A percentile compares a stretch with the other conserved stretches of the same genome.
These are phyloP conservation scores for Neoscelio sp. DNA, from an alignment of 2,888 invertebrate species.

Conservation along the genomic window DNA sequence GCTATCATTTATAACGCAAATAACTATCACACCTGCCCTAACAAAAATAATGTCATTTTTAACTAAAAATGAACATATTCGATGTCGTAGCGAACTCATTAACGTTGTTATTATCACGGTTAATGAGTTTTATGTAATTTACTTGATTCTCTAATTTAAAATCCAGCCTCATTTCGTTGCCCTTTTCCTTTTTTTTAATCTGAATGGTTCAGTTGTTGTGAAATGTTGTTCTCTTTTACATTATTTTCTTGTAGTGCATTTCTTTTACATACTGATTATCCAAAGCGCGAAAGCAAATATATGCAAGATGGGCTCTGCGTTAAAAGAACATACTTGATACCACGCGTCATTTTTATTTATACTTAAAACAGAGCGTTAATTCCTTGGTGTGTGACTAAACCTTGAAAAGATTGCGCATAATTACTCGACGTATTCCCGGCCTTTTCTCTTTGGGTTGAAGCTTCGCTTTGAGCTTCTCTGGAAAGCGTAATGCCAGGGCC, in stretches of 20 bases:
- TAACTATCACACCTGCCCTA: conserved; percentile 35
- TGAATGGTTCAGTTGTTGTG: background rate
- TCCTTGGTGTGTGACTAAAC: conserved; percentile 31
- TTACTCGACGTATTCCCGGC: conserved; percentile 54
- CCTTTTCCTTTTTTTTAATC: conserved; percentile 27
- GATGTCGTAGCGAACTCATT: conserved; percentile 53
- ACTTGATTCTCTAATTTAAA: conserved; percentile 53
- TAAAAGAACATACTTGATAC: conserved; percentile 31
- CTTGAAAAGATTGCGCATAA: conserved; percentile 60
- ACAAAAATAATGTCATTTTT: conserved; percentile 59
- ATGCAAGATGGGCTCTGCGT: background rate
- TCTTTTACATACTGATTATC: conserved; percentile 28
- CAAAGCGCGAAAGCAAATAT: background rate
- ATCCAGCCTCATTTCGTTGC: conserved; percentile 9
- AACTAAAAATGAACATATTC: conserved; percentile 47
- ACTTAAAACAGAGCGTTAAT: conserved; percentile 37
- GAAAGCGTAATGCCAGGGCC: conserved; percentile 35
- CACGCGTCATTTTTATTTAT: conserved; percentile 41
- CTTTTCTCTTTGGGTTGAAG: conserved; percentile 22
- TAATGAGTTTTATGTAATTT: conserved; percentile 60
- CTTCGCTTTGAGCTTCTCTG: conserved; percentile 43
- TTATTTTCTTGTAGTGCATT: conserved; percentile 5
- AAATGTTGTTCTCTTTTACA: conserved; percentile 10
- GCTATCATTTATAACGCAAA: conserved; percentile 52
- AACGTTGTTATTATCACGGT: conserved; percentile 44